These are phyloP conservation scores for Xanthia togata DNA, from an alignment of 2,888 invertebrate genomes.

Conservation along the genomic window DNA sequence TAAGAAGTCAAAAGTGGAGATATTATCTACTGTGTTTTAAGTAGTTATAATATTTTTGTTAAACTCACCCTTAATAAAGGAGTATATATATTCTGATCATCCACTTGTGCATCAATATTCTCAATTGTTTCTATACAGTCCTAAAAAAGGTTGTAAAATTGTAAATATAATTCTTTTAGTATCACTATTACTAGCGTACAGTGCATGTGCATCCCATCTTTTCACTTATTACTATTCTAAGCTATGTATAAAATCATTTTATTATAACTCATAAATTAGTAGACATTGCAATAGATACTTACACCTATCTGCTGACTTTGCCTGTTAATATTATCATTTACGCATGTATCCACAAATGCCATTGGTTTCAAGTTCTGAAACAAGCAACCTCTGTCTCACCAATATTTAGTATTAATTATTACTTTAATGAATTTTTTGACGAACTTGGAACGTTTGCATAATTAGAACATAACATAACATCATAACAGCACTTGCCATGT, in stretches of 20 bases:
- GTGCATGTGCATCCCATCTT: neutral
- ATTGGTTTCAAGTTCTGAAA: constrained; percentile 4
- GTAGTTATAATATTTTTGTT: neutral
- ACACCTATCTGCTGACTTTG: constrained; percentile 2
- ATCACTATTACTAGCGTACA: neutral
- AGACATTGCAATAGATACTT: neutral
- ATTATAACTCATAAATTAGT: neutral
- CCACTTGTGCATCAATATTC: constrained; percentile 1
- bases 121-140: constrained; percentile 5
- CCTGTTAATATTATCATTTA: constrained; percentile 5
- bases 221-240: neutral
- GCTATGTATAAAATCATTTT: neutral
- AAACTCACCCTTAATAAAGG: constrained; percentile 9
- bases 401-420: neutral
- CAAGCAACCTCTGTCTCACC: neutral
- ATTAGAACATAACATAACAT: no score
- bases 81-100: neutral
- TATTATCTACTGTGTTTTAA: neutral
- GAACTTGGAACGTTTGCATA: neutral
- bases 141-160: neutral
- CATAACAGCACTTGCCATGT: no score
- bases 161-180: no score
- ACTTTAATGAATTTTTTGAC: neutral
- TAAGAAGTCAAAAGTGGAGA: neutral
- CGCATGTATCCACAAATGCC: neutral